Conservation (phyloP, 2,888 invertebrate species). For the Silvanus unidentatus region DNA sequence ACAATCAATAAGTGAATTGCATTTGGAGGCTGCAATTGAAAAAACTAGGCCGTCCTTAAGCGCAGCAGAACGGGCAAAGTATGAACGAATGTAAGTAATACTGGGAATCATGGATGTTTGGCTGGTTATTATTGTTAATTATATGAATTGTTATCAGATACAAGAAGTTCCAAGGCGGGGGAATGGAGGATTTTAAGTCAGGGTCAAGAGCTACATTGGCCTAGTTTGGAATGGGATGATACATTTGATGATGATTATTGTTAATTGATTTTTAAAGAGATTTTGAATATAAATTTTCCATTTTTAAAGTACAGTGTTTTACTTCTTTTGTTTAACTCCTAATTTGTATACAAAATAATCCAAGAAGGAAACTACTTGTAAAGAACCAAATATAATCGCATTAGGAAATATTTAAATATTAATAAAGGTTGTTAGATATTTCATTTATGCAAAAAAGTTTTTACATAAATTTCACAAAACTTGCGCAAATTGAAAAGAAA, state of each 20-base stretch:
- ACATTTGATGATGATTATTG: slow-evolving; percentile 6
- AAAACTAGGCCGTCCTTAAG: slow-evolving; percentile 76
- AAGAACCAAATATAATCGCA: slow-evolving; percentile 18
- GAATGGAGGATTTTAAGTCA: slow-evolving; percentile 28
- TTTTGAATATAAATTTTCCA: not conserved
- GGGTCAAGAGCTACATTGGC: slow-evolving; percentile 40
- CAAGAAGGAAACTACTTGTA: too few species aligned
- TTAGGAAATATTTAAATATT: slow-evolving; percentile 38
- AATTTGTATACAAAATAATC: too few species aligned
- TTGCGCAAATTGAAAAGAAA: too few species aligned
- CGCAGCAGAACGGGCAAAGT: slow-evolving; percentile 61
- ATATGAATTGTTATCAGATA: slow-evolving; percentile 41
- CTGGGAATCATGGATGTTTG: not conserved
- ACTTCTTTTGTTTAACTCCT: too few species aligned
- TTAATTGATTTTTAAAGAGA: slow-evolving; percentile 6
- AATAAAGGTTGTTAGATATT: slow-evolving; percentile 35
- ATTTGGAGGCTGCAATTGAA: slow-evolving; percentile 60
- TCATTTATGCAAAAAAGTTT: slow-evolving; percentile 20
- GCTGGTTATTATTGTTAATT: too few species aligned
- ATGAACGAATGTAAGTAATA: slow-evolving; percentile 66
- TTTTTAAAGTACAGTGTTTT: not conserved
- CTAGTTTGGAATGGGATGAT: slow-evolving; percentile 23
- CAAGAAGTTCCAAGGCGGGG: slow-evolving; percentile 36
- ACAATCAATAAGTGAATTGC: slow-evolving; percentile 43
- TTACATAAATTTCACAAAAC: too few species aligned